Evolutionary conservation across 2,888 invertebrate genomes (phyloP).

Genomic region (Pedicia rivosa): DNA sequence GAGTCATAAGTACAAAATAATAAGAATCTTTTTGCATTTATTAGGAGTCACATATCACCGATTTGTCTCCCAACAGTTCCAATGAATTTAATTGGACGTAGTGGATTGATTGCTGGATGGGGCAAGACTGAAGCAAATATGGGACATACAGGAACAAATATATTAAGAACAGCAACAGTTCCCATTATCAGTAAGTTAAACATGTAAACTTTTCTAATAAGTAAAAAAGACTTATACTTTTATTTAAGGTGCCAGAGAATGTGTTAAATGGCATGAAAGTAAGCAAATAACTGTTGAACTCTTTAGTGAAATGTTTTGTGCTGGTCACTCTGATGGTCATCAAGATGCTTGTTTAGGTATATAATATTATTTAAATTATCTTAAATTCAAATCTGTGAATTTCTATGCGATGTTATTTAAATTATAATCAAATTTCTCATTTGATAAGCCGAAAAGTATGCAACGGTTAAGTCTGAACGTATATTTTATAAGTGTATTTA

Average conservation of each 20-base stretch:
- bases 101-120: slow-evolving; percentile 65
- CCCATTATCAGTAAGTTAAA: slow-evolving; percentile 67
- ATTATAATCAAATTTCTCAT: not conserved
- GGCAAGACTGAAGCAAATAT: slow-evolving; percentile 60
- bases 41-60: slow-evolving; percentile 51
- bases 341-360: slow-evolving; percentile 66
- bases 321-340: slow-evolving; percentile 65
- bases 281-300: slow-evolving; percentile 66
- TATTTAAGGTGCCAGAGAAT: slow-evolving; percentile 47
- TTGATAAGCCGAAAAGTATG: no score
- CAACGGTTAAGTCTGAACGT: no score
- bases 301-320: slow-evolving; percentile 67
- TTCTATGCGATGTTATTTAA: not conserved
- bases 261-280: slow-evolving; percentile 63
- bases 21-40: not conserved
- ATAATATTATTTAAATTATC: not conserved
- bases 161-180: slow-evolving; percentile 62
- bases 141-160: slow-evolving; percentile 63
- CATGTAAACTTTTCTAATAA: no score
- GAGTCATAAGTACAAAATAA: not conserved
- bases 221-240: no score
- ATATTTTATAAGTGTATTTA: no score
- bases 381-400: not conserved
- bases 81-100: slow-evolving; percentile 34
- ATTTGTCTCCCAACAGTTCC: slow-evolving; percentile 53